Evolutionary conservation across 2,113 vertebrate genomes (phyloP).

Genomic region (Clarias gariepinus): DNA sequence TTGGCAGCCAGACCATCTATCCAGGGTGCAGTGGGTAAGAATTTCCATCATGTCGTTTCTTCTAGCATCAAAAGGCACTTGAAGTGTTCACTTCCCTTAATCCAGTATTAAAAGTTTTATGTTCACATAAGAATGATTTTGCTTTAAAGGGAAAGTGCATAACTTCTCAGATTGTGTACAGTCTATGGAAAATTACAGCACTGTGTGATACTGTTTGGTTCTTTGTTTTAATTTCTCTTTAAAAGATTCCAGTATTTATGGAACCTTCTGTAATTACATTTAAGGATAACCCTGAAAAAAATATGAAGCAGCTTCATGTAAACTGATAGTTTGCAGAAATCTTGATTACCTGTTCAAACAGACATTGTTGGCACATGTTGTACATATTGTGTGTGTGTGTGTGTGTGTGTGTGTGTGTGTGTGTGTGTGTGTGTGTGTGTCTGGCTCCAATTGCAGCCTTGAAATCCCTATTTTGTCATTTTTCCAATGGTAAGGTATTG

Average conservation of each 20-base stretch:
- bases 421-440: not conserved
- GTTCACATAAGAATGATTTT: not conserved
- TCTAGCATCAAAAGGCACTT: not conserved
- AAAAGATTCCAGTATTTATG: not conserved
- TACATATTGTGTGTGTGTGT: not conserved
- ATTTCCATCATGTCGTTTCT: not conserved
- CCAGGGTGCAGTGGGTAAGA: not conserved
- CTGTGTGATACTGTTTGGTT: not conserved
- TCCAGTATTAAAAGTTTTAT: not conserved
- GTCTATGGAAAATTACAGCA: not conserved
- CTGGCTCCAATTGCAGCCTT: not conserved
- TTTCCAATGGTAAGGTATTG: not conserved
- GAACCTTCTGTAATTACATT: not conserved
- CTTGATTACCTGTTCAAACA: not conserved
- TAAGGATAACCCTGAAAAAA: no score
- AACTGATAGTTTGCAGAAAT: not conserved
- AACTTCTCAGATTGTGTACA: not conserved
- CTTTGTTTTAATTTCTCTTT: not conserved
- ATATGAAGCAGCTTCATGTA: no score
- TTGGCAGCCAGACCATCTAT: not conserved
- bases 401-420: conserved; percentile 28
- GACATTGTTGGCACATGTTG: no score
- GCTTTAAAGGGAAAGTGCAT: not conserved
- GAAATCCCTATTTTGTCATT: not conserved
- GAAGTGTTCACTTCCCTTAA: not conserved